Conservation (phyloP, 2,797 vertebrate genomes). For the Semotilus atromaculatus region DNA sequence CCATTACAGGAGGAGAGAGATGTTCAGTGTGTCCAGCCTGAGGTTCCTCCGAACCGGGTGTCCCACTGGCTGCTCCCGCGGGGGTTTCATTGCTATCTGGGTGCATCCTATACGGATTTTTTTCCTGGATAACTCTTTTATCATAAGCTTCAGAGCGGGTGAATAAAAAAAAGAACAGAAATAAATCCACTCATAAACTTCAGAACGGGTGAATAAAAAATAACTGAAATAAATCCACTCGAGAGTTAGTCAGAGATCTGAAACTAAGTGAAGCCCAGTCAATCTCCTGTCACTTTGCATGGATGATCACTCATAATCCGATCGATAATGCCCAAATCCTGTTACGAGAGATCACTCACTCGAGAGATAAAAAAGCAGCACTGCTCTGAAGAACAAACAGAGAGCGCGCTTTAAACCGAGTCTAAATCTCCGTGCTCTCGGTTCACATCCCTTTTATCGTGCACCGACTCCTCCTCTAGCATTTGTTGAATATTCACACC, state of each 20-base stretch:
- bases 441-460: constrained; percentile 57
- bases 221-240: neutral
- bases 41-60: constrained; percentile 62
- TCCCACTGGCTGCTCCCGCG: constrained; percentile 52
- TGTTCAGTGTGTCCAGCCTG: constrained; percentile 58
- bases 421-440: constrained; percentile 32
- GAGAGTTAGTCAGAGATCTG: neutral
- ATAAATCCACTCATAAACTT: constrained; percentile 19
- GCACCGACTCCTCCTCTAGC: constrained; percentile 58
- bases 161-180: neutral
- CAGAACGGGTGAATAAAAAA: neutral
- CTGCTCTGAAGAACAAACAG: constrained; percentile 42
- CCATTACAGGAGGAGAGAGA: constrained; percentile 58
- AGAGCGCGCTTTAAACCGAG: constrained; percentile 43
- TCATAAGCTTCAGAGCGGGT: constrained; percentile 8
- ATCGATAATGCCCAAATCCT: constrained; percentile 35
- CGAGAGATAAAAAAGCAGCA: constrained; percentile 9
- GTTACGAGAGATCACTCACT: constrained; percentile 43
- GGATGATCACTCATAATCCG: constrained; percentile 42
- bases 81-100: constrained; percentile 64
- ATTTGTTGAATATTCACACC: constrained; percentile 50
- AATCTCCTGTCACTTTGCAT: constrained; percentile 30
- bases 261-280: neutral
- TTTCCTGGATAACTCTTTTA: constrained; percentile 44
- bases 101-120: constrained; percentile 66